Percentiles rank a stretch among this genome's conserved stretches.
Conservation (phyloP, 2,797 vertebrate genomes). For the Lerista edwardsae region DNA sequence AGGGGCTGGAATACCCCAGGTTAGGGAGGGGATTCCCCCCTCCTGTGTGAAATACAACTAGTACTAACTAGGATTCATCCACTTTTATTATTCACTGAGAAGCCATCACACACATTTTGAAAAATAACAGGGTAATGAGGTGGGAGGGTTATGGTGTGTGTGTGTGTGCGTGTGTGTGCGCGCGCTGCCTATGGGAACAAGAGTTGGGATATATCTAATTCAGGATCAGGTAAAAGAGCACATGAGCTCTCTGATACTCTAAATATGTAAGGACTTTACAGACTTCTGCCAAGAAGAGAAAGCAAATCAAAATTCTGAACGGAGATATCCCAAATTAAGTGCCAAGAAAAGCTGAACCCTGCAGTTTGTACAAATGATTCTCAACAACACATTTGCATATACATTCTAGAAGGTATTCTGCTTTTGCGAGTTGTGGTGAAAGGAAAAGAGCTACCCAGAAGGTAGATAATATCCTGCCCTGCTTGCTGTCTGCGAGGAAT, state of each 20-base stretch:
- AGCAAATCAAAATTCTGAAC: neutral
- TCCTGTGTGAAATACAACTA: neutral
- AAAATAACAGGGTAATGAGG: neutral
- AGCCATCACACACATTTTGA: neutral
- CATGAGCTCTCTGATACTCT: neutral
- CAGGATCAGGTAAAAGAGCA: neutral
- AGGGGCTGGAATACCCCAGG: neutral
- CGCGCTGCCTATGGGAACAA: neutral
- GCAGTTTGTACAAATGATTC: neutral
- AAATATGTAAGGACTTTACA: neutral
- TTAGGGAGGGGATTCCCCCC: neutral
- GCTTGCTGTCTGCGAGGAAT: neutral
- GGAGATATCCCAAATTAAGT: neutral
- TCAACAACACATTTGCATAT: neutral
- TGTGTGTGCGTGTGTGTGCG: no score
- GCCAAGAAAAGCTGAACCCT: neutral
- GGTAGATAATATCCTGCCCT: neutral
- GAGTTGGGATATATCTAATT: neutral
- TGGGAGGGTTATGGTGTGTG: neutral
- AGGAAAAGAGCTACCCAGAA: neutral
- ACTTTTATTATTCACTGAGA: neutral
- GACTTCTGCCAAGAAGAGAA: neutral
- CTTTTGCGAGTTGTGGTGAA: neutral
- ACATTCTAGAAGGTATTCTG: neutral
- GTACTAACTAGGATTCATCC: neutral